Conservation (phyloP, 2,797 vertebrate species). For the Capromys pilorides region DNA sequence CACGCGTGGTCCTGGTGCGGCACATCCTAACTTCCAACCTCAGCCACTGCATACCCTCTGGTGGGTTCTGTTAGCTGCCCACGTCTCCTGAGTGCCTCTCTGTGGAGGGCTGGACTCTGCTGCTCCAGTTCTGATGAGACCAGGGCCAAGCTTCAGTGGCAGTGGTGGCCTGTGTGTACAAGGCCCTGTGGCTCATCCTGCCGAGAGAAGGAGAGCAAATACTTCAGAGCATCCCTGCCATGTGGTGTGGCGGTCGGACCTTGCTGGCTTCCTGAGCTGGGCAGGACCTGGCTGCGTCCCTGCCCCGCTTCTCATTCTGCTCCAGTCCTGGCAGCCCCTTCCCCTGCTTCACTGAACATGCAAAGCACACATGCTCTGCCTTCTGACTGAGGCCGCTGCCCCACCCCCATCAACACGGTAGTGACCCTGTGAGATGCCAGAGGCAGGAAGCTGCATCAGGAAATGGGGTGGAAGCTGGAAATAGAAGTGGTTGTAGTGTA, state of each 20-base stretch:
- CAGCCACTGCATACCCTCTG: background rate
- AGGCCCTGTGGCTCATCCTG: background rate
- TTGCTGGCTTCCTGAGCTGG: background rate
- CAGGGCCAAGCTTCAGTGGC: background rate
- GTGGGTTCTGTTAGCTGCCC: background rate
- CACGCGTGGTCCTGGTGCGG: background rate
- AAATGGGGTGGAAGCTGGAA: constrained; percentile 26
- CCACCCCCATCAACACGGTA: background rate
- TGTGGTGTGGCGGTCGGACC: background rate
- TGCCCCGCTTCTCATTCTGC: background rate
- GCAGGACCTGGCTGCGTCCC: background rate
- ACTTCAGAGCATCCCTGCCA: background rate
- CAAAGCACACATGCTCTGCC: background rate
- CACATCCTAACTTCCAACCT: background rate
- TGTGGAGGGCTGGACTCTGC: background rate
- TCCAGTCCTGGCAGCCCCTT: background rate
- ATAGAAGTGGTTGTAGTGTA: background rate
- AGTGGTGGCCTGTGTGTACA: background rate
- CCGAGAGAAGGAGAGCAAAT: background rate
- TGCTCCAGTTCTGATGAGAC: background rate
- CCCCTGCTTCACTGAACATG: background rate
- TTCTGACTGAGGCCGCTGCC: background rate
- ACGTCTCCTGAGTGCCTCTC: background rate
- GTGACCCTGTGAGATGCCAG: background rate
- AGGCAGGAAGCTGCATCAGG: background rate